Base-by-base conservation (phyloP, 2,113 vertebrate genomes). In the Macquaria australasica region DNA sequence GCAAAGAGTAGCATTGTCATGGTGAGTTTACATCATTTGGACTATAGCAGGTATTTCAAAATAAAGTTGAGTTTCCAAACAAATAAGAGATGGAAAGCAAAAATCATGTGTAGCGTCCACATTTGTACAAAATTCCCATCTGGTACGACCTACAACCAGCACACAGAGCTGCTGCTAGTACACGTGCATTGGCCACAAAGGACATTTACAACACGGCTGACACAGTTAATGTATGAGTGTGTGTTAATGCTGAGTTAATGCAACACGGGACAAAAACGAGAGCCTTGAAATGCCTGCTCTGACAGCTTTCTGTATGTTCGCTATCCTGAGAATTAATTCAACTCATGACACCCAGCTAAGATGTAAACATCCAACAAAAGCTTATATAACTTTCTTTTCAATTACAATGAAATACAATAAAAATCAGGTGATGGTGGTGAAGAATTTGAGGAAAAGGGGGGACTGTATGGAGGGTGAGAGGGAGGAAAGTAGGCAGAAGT, bases 241-340 rank as follows among this genome's bases (percentile, higher is more conserved):
- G 83, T 93, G 94, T 95, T 96, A 95, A 94, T 94, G 91, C 83
- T 85, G 83, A 90, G 94, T 95, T 95, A 95, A 95, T 95, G 86
- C 83, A 86, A 93, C 92, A 91, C 84, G 18, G 79, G 87, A 93
- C 91, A 91, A 76, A 34, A 85, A 91, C 45, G 25, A 75, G 81
- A 87, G 85, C 84, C 81, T 82, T 62, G 69, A 25, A 79, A 83
- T 90, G 78, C 48, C 58, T 86, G 48, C 69, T 39, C 16, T 39
- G 31, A 73, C 69, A 51, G 48, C 48, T 58, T 43, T 39, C 16
- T 70, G 43, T 66, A 39, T 70, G 69, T n/a, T 73, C 16, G 25
- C 59, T 64, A 62, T 66, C 56, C 60, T 56, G 56, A 68, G 21
- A 63, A 72, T 56, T 83, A 25, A 62, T 78, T 20, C 16, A 63